phyloP scores from a whole-genome alignment of 2,888 invertebrate species.

The Xanthia togata region DNA sequence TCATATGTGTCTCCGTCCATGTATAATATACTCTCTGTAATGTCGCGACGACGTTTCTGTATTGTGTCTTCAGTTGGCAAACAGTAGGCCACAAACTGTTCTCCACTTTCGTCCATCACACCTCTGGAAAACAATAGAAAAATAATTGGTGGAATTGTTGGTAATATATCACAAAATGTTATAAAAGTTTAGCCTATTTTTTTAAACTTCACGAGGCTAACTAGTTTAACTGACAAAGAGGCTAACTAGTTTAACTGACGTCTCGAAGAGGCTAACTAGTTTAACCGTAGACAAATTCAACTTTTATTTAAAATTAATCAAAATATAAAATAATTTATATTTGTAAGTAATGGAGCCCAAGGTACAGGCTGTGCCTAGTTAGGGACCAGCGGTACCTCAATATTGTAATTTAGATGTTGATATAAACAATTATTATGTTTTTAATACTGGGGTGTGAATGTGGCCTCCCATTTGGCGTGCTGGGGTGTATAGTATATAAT shows the following conservation, averaged over 20 bases:
- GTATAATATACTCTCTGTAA: conserved; percentile 94
- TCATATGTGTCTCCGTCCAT: conserved; percentile 98
- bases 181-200: background rate
- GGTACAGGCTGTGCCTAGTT: no score
- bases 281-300: no score
- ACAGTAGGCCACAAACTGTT: conserved; percentile 99
- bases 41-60: conserved; percentile 96
- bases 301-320: no score
- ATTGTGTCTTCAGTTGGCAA: conserved; percentile 98
- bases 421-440: no score
- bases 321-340: no score
- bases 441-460: background rate
- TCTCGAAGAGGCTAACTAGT: no score
- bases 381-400: no score
- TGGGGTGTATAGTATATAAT: background rate
- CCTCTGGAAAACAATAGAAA: conserved; percentile 91
- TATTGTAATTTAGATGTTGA: no score
- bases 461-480: background rate
- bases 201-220: no score
- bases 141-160: background rate
- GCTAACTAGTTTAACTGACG: no score
- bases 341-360: no score
- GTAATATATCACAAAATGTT: background rate
- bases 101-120: conserved; percentile 99
- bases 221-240: no score